Evolutionary conservation across 2,888 invertebrate genomes (phyloP), one percentile per base, ranked within the genome.

Genomic region (Hypolimnas misippus): DNA sequence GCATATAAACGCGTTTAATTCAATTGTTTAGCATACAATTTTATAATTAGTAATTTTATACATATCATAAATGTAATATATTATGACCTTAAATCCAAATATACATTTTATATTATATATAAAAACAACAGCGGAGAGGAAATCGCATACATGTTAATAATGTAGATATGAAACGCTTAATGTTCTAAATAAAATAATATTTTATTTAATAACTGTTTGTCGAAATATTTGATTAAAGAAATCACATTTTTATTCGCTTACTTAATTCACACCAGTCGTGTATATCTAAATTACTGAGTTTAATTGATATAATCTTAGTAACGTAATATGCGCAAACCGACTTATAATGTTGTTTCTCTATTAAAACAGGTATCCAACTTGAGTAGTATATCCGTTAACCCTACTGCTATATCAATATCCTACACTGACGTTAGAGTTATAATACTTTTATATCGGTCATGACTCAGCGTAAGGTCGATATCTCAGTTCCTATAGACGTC

Each of bases 401-500:
- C 21, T 21, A 25, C 3, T 52, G 31, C 35, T 35, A 17, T 44
- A 33, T 52, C 14, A 10, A n/a, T 60, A 40, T 57, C 21, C 57
- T 38, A 35, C 17, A 53, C 42, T 31, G 53, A 17, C 52, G 46
- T 57, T 61, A 54, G 10, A 57, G 25, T 54, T 35, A 21, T 42
- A 53, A 62, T 49, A 44, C 17, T 46, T 8, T 29, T 53, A 57
- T 66, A 55, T 57, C 44, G 60, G 46, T 60, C 60, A 51, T 57
- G 33, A 60, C 52, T 61, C n/a, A 51, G 42, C 19, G 14, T 70
- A 74, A 82, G 82, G 79, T 69, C 79, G 72, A 65, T 70, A 68
- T 67, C 68, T 72, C 73, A 74, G 77, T 82, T 83, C 82, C 82
- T 81, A 78, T 73, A 70, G 61, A 56, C 67, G 75, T 75, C 79